Conservation (phyloP, 2,888 invertebrate species). For the Platycheirus rosarum region DNA sequence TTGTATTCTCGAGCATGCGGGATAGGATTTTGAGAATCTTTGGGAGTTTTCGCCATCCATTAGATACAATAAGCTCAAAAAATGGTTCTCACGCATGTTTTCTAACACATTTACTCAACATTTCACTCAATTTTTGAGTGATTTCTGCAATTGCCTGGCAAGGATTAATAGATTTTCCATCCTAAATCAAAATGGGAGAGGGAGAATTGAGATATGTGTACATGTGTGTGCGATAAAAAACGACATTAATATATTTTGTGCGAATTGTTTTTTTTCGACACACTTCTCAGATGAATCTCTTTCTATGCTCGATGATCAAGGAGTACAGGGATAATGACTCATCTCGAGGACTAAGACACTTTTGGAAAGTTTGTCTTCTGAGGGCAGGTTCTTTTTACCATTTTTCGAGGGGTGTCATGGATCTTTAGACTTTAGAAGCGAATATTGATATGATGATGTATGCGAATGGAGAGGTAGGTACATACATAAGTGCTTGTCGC, state of each 20-base stretch:
- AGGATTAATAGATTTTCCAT: slow-evolving; percentile 43
- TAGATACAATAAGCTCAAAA: slow-evolving; percentile 6
- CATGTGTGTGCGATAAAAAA: slow-evolving; percentile 23
- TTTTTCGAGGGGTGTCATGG: not conserved
- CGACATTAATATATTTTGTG: slow-evolving; percentile 46
- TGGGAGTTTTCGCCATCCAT: slow-evolving; percentile 47
- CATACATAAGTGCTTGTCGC: not conserved
- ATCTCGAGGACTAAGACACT: slow-evolving; percentile 18
- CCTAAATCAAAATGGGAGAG: slow-evolving; percentile 47
- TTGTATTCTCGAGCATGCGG: slow-evolving; percentile 49
- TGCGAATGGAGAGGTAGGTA: not conserved
- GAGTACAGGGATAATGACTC: slow-evolving; percentile 32
- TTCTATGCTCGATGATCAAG: not conserved
- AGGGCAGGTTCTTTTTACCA: not conserved
- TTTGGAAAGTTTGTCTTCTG: slow-evolving; percentile 29
- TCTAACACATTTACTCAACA: not conserved
- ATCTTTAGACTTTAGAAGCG: not conserved
- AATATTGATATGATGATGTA: slow-evolving; percentile 29
- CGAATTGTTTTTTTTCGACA: not conserved
- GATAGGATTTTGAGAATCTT: not conserved
- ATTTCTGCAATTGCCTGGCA: slow-evolving; percentile 6
- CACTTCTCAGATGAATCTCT: slow-evolving; percentile 19
- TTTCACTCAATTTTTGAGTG: slow-evolving; percentile 25
- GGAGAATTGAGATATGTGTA: not conserved
- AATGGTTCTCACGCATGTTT: slow-evolving; percentile 17